Evolutionary conservation across 2,888 invertebrate species (phyloP).

Genomic region (Cephus pygmeus): DNA sequence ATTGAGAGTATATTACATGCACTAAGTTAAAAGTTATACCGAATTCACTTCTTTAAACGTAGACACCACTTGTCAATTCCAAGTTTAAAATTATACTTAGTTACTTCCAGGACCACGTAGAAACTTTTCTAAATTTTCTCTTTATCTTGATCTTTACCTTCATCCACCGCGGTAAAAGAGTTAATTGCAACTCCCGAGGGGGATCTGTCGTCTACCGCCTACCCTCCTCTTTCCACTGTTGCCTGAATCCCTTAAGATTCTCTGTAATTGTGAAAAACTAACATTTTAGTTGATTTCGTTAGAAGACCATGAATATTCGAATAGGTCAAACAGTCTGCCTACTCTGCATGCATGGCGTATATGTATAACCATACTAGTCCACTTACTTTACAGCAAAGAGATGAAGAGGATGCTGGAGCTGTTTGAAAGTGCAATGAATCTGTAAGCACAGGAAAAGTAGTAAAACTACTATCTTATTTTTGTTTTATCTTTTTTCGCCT

Average conservation of each 20-base stretch:
- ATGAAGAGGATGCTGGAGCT: constrained; percentile 61
- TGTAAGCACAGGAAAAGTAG: constrained; percentile 30
- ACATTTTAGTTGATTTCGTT: constrained; percentile 25
- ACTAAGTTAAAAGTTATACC: neutral
- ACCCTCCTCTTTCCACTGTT: neutral
- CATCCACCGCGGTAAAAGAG: neutral
- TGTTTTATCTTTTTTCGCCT: neutral
- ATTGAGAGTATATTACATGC: neutral
- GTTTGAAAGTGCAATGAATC: constrained; percentile 58
- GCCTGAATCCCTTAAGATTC: neutral
- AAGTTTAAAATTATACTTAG: neutral
- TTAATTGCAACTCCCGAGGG: neutral
- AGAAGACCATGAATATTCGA: constrained; percentile 25
- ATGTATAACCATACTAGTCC: neutral
- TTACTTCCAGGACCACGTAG: neutral
- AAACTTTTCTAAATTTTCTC: neutral
- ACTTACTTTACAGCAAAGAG: constrained; percentile 52
- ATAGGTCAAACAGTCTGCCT: constrained; percentile 26
- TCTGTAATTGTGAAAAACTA: neutral
- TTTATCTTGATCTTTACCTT: neutral
- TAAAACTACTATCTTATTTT: neutral
- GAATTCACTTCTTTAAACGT: neutral
- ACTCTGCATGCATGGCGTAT: constrained; percentile 17
- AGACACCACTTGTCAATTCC: neutral
- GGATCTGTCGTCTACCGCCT: neutral